Conservation (phyloP, 1,140 invertebrate species). For the Drosophila littoralis region DNA sequence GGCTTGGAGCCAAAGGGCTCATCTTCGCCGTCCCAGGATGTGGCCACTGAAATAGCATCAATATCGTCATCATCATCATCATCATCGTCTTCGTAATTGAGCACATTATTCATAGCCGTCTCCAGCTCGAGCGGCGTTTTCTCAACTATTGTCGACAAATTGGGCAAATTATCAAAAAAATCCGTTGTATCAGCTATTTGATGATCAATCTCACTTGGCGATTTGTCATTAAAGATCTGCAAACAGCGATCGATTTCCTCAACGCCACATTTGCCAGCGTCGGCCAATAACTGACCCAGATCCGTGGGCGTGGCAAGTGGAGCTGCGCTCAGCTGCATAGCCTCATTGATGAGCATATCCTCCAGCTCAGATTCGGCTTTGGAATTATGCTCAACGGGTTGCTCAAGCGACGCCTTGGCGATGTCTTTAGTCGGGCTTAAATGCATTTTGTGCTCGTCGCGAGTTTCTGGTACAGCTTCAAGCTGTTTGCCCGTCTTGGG, state of each 20-base stretch:
- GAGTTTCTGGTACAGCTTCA: too few species aligned
- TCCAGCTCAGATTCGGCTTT: slow-evolving; percentile 2
- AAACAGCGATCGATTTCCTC: slow-evolving; percentile 14
- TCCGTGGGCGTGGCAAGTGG: neutral
- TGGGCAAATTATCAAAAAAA: slow-evolving; percentile 33
- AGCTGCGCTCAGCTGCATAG: neutral
- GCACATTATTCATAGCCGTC: slow-evolving; percentile 4
- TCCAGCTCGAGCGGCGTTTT: slow-evolving; percentile 28
- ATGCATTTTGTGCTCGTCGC: neutral
- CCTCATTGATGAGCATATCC: slow-evolving; percentile 17
- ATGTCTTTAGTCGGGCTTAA: neutral
- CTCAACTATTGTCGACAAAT: neutral
- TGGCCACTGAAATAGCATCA: slow-evolving; percentile 50
- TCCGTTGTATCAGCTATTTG: slow-evolving; percentile 1
- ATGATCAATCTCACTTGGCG: slow-evolving; percentile 21
- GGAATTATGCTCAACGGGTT: neutral
- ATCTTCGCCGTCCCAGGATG: slow-evolving; percentile 53
- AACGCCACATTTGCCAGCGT: neutral
- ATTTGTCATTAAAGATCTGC: slow-evolving; percentile 12
- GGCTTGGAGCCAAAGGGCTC: slow-evolving; percentile 1
- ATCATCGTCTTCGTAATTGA: slow-evolving; percentile 45
- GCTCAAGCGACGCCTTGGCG: too few species aligned
- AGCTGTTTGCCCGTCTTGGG: neutral
- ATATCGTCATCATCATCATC: slow-evolving; percentile 36
- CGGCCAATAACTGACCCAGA: neutral